Base-by-base conservation (phyloP, 2,797 vertebrate species). In the Luscinia megarhynchos region DNA sequence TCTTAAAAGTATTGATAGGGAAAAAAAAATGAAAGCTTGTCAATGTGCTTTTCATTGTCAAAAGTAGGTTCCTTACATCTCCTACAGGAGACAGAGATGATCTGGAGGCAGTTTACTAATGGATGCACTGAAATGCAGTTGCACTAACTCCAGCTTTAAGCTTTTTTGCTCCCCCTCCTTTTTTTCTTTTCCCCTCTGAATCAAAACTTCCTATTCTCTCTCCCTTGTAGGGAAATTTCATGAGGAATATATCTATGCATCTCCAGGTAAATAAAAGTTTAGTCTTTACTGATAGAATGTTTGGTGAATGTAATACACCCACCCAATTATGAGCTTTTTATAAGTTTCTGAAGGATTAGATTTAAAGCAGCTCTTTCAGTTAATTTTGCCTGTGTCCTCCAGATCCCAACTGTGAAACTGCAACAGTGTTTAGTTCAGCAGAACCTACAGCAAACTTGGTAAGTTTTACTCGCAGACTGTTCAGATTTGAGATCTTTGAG, bases 391-490 rank as follows among this genome's bases (percentile, higher is more conserved):
- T 94, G 0, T 96, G 32, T 79, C 34, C n/a, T 97, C 32, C 97
- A 99, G 99, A 99, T 95, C 96, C 98, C 59, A 98, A 87, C 81
- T 99, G 98, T 98, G 98, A 98, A 95, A 97, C 95, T 63, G 94
- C 98, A 53, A 62, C 97, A 22, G 97, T 98, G 54, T 99, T 98
- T 95, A 89, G 95, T 15, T 93, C 98, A 64, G 89, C 97, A 72
- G 99, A 99, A 80, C 96, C 98, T 64, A 57, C 98, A 77, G 84
- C 98, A 87, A 98, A 97, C 94, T 96, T 99, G 98, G 99, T 99
- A 98, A 95, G 95, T 81, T 91, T 90, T 93, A 73, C 41, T 94
- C 29, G 15, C 36, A 69, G 53, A 38, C 72, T 84, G 27, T 72
- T 85, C 19, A 50, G n/a, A 58, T 57, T 38, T 29, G 61, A 51